A percentile compares a stretch with the other conserved stretches of the same genome.
Conservation (phyloP, 2,797 vertebrate genomes). For the Myripristis murdjan region DNA sequence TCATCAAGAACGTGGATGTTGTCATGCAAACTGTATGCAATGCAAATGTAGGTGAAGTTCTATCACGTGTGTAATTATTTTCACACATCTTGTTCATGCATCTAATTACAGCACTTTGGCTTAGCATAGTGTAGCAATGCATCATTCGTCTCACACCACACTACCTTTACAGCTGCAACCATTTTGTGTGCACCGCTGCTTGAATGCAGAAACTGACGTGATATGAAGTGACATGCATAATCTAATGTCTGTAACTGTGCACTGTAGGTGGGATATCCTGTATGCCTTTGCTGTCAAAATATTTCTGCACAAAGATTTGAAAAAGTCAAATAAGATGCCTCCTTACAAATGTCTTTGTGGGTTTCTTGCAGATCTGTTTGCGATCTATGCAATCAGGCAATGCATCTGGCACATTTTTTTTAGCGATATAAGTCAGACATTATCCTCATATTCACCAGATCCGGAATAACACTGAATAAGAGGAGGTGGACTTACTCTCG, state of each 20-base stretch:
- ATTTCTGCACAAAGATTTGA: not conserved
- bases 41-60: not conserved
- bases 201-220: too few species aligned
- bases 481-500: conserved; percentile 90
- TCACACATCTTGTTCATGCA: not conserved
- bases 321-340: not conserved
- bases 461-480: not conserved
- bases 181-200: too few species aligned
- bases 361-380: too few species aligned
- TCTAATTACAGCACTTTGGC: not conserved
- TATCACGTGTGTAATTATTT: not conserved
- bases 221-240: too few species aligned
- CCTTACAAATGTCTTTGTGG: not conserved
- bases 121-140: too few species aligned
- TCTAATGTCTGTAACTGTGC: too few species aligned
- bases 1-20: not conserved
- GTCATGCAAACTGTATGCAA: not conserved
- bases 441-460: too few species aligned
- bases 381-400: too few species aligned
- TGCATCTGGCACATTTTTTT: too few species aligned
- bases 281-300: not conserved
- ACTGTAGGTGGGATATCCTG: not conserved
- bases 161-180: too few species aligned
- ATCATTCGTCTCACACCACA: not conserved
- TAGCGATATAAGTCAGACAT: too few species aligned